Conservation (phyloP, 2,888 invertebrate genomes). For the Nemurella pictetii region DNA sequence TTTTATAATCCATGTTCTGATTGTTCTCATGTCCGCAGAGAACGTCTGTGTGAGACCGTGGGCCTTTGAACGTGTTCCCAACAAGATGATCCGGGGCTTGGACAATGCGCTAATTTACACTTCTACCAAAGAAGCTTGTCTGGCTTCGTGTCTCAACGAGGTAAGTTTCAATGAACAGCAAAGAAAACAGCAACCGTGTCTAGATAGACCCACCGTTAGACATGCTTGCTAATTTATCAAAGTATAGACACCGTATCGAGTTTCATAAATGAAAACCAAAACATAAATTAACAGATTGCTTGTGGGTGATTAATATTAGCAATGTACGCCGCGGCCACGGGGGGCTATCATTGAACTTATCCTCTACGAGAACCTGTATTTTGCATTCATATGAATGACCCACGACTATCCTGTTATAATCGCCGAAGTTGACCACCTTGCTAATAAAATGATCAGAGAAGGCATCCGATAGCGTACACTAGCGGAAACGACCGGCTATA, state of each 20-base stretch:
- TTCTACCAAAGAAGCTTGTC: slow-evolving; percentile 90
- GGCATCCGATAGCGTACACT: background rate
- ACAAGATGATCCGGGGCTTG: slow-evolving; percentile 85
- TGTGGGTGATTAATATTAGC: background rate
- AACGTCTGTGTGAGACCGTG: slow-evolving; percentile 90
- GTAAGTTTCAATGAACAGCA: slow-evolving; percentile 52
- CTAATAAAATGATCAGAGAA: background rate
- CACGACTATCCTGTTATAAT: background rate
- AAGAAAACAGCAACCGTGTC: too few species aligned
- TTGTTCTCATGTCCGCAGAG: slow-evolving; percentile 57
- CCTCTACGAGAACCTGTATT: background rate
- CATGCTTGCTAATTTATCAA: background rate
- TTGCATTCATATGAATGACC: background rate
- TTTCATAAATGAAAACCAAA: background rate
- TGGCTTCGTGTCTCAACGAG: slow-evolving; percentile 91
- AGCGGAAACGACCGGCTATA: too few species aligned
- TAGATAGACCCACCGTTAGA: background rate
- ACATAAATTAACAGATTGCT: background rate
- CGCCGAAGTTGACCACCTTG: background rate
- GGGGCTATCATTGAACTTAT: background rate
- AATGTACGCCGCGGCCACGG: background rate
- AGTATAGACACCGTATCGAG: background rate
- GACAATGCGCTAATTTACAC: slow-evolving; percentile 93
- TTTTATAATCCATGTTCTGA: background rate
- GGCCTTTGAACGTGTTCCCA: slow-evolving; percentile 92